These are phyloP conservation scores for Troides helena DNA, from an alignment of 2,888 invertebrate species.

Conservation along the genomic window DNA sequence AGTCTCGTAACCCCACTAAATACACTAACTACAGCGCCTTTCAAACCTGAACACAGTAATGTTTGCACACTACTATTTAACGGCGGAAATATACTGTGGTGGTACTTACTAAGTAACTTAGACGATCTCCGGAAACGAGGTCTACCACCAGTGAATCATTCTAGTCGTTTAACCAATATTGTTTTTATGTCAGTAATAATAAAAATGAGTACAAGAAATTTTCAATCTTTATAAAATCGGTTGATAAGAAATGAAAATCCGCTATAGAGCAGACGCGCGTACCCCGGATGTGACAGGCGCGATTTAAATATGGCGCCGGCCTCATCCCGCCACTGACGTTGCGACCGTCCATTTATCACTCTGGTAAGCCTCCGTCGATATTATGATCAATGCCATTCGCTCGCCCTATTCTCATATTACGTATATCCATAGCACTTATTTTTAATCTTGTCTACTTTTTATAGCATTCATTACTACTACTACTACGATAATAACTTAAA, in stretches of 20 bases:
- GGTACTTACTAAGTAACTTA: no score
- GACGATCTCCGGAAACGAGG: no score
- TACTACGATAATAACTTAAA: no score
- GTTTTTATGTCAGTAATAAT: neutral
- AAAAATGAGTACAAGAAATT: conserved; percentile 1
- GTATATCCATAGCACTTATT: conserved; percentile 35
- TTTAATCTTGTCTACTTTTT: neutral
- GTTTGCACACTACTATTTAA: no score
- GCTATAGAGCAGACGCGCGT: conserved; percentile 34
- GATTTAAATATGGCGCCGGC: conserved; percentile 76
- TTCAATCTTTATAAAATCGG: neutral
- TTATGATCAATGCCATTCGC: conserved; percentile 79
- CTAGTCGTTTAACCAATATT: no score
- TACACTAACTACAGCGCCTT: no score
- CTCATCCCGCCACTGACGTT: conserved; percentile 70
- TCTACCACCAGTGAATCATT: no score
- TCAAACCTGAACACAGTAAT: no score
- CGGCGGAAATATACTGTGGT: no score
- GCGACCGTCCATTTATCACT: conserved; percentile 77
- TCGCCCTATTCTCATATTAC: conserved; percentile 49
- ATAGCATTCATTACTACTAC: neutral
- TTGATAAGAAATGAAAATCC: conserved; percentile 24
- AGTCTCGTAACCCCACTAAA: no score
- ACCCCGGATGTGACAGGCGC: conserved; percentile 68
- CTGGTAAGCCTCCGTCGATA: conserved; percentile 78